Evolutionary conservation across 2,888 invertebrate species (phyloP).

Genomic region (Volucella bombylans): DNA sequence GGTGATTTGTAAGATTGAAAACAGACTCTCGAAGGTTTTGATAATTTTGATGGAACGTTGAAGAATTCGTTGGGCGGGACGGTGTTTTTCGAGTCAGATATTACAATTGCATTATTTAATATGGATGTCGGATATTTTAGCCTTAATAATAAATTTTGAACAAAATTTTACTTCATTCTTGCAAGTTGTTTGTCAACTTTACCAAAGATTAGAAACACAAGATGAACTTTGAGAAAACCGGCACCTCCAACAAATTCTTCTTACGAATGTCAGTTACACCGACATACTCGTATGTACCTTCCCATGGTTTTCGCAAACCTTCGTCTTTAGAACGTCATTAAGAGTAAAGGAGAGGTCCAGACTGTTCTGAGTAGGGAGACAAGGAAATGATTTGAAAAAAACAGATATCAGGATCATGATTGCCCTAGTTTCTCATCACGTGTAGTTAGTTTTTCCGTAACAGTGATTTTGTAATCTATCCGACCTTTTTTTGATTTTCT

Average conservation of each 20-base stretch:
- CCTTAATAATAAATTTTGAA: too few species aligned
- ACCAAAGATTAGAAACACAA: background rate
- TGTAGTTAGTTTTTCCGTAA: constrained; percentile 48
- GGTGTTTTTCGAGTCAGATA: too few species aligned
- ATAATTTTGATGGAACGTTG: too few species aligned
- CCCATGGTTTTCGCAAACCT: constrained; percentile 45
- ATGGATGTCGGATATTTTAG: too few species aligned
- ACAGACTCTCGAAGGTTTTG: too few species aligned
- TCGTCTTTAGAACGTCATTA: constrained; percentile 35
- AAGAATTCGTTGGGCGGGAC: too few species aligned
- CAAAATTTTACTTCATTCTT: background rate
- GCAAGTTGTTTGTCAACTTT: constrained; percentile 22
- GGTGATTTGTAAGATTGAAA: too few species aligned
- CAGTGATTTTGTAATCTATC: constrained; percentile 43
- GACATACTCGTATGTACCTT: background rate
- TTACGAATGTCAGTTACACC: too few species aligned
- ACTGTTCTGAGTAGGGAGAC: background rate
- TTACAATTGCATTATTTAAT: too few species aligned
- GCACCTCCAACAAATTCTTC: constrained; percentile 18
- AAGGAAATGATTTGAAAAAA: background rate
- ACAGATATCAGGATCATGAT: background rate
- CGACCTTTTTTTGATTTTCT: constrained; percentile 20
- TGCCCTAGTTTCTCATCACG: constrained; percentile 32
- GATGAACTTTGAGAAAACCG: constrained; percentile 25
- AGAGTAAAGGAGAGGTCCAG: constrained; percentile 3